Percentiles rank a stretch among this genome's conserved stretches.
Conservation (phyloP, 2,888 invertebrate genomes). For the Drosophila kambysellisi region DNA sequence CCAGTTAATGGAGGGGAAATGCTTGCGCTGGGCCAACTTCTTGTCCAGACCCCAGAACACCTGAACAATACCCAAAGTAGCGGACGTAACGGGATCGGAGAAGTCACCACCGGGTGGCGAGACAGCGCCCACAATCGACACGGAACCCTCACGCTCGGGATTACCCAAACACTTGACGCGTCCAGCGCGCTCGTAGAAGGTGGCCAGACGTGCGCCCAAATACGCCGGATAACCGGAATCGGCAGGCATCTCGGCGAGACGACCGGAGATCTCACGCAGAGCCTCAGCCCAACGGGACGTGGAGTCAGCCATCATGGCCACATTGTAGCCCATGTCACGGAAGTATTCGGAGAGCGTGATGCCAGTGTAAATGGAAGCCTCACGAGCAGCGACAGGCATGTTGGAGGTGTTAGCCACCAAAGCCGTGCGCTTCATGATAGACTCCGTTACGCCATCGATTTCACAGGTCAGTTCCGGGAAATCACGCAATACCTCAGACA, state of each 20-base stretch:
- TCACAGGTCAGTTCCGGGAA: slow-evolving; percentile 99
- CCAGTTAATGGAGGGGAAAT: slow-evolving; percentile 99
- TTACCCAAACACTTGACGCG: slow-evolving; percentile 98
- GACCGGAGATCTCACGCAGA: slow-evolving; percentile 96
- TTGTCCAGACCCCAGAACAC: slow-evolving; percentile 99
- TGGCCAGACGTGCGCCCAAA: slow-evolving; percentile 97
- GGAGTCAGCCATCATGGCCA: slow-evolving; percentile 99
- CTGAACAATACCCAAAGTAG: slow-evolving; percentile 99
- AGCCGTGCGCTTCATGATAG: slow-evolving; percentile 99
- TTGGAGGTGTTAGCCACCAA: slow-evolving; percentile 99
- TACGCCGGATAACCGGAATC: slow-evolving; percentile 99
- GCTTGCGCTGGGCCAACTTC: slow-evolving; percentile 99
- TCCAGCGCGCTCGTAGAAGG: slow-evolving; percentile 99
- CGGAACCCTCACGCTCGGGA: slow-evolving; percentile 98
- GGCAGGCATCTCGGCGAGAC: slow-evolving; percentile 99
- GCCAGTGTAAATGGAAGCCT: slow-evolving; percentile 99
- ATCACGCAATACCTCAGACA: slow-evolving; percentile 99
- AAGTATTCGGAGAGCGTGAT: slow-evolving; percentile 99
- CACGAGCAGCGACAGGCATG: slow-evolving; percentile 99
- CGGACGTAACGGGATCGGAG: slow-evolving; percentile 99
- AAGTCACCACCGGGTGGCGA: slow-evolving; percentile 99
- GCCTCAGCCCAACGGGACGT: slow-evolving; percentile 99
- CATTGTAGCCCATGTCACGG: slow-evolving; percentile 99
- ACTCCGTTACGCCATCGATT: slow-evolving; percentile 97
- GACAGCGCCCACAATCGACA: slow-evolving; percentile 99